A percentile compares a stretch with the other conserved stretches of the same genome.
Evolutionary conservation across 2,113 vertebrate genomes (phyloP).

Genomic region (Microtus montanus): DNA sequence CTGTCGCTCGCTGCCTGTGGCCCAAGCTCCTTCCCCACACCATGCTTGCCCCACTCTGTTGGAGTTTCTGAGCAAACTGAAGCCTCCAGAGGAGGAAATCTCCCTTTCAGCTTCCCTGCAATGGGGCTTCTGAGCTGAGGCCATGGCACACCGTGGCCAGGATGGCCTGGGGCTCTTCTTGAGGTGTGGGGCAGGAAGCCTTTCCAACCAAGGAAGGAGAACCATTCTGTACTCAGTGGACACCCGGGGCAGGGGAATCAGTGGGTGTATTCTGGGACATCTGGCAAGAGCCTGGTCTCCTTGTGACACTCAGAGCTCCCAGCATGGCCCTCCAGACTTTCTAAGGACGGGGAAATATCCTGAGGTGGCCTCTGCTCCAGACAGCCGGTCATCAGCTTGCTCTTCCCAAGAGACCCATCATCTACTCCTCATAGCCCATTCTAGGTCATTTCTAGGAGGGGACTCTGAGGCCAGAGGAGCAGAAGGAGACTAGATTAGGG

Average conservation of each 20-base stretch:
- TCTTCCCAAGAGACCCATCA: background rate
- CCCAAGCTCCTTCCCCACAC: too few relatives aligned
- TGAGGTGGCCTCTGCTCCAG: background rate
- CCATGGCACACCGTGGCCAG: background rate
- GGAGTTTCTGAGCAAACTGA: background rate
- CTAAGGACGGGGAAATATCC: background rate
- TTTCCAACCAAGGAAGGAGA: background rate
- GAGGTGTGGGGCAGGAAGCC: background rate
- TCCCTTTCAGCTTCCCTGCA: background rate
- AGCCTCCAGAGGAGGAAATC: background rate
- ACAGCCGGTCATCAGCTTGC: background rate
- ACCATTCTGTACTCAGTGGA: background rate
- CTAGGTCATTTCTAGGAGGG: background rate
- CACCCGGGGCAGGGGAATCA: background rate
- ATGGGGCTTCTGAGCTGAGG: background rate
- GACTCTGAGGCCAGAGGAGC: background rate
- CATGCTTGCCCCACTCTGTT: too few relatives aligned
- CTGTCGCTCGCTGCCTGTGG: rapidly evolving
- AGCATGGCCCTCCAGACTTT: background rate
- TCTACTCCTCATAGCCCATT: background rate
- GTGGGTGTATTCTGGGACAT: background rate
- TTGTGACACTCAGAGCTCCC: background rate
- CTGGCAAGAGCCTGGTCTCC: background rate
- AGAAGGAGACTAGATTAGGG: background rate
- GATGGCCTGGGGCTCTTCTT: background rate